Percentiles rank a stretch among this genome's conserved stretches.
phyloP scores from a whole-genome alignment of 2,797 vertebrate genomes.

The Sebastes jordani region DNA sequence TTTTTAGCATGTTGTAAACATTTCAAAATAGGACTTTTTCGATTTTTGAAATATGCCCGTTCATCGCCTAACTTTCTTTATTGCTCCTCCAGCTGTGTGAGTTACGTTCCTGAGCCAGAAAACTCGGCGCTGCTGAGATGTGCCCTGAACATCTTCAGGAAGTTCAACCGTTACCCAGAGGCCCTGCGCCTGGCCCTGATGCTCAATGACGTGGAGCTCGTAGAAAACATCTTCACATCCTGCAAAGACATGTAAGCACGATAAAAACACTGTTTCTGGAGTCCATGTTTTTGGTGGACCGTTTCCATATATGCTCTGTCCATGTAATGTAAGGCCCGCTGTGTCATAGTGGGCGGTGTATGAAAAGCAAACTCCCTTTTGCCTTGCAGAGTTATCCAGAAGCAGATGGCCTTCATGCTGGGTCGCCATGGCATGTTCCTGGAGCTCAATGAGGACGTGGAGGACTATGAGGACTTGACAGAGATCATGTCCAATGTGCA shows the following conservation, averaged over 20 bases:
- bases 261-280: background rate
- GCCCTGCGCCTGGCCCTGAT: constrained; percentile 96
- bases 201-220: constrained; percentile 96
- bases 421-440: constrained; percentile 97
- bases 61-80: background rate
- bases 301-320: background rate
- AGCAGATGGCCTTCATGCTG: constrained; percentile 98
- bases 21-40: background rate
- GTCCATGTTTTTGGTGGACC: background rate
- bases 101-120: constrained; percentile 96
- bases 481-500: constrained; percentile 99
- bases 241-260: constrained; percentile 96
- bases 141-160: constrained; percentile 94
- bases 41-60: background rate
- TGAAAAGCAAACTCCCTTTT: background rate
- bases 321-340: background rate
- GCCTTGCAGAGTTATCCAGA: constrained; percentile 90
- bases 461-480: constrained; percentile 96
- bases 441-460: constrained; percentile 97
- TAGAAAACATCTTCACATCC: constrained; percentile 98
- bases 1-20: background rate
- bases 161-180: constrained; percentile 95
- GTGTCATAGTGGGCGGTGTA: background rate
- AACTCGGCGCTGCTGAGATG: constrained; percentile 95
- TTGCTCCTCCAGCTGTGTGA: constrained; percentile 88